Evolutionary conservation across 2,888 invertebrate genomes (phyloP), one percentile per base, ranked within the genome.

Genomic region (Amphipoea oculea): DNA sequence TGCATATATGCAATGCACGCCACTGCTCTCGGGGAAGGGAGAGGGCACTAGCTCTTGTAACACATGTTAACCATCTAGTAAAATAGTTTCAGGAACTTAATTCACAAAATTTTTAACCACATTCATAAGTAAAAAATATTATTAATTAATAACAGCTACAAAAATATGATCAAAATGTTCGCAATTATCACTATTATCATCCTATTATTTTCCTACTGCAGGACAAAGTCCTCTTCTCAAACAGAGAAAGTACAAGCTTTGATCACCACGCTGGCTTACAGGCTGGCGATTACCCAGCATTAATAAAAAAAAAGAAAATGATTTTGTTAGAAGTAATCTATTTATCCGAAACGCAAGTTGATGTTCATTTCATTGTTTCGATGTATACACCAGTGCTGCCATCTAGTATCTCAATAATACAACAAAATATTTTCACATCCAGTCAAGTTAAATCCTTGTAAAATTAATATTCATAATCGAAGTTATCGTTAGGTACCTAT

Each of bases 381-480:
- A 14, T 11, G 42, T 12, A 42, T 2, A 77, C 12, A 71, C 40
- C 40, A 71, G 82, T 87, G 88, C 87, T 87, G 88, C 81, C 88
- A 84, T 88, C 88, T 87, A 84, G 72, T 82, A 74, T 74, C 7
- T 57, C 48, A 12, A 63, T 71, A 57, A 4, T 0, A 63, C 14
- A 86, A 68, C 69, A 29, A 36, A 68, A 40, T 9, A 65, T 36
- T 12, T 62, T 65, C 88, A 72, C 75, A 73, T 89, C 88, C 48
- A 89, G 88, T 45, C 23, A n/a, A 62, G 17, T 66, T 29, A 20
- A 62, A 82, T 88, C 86, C 2, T 14, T 79, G 89, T 72, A 65
- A 73, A 76, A 87, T 91, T 84, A 85, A 73, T 86, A 88, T 88
- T 87, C 79, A 85, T 85, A 86, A 88, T 89, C 79, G 73, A 78